Evolutionary conservation across 35 echinoderm and acorn worm species (phyloP), one percentile per base, ranked within the genome.

Genomic region (Heliocidaris erythrogramma): DNA sequence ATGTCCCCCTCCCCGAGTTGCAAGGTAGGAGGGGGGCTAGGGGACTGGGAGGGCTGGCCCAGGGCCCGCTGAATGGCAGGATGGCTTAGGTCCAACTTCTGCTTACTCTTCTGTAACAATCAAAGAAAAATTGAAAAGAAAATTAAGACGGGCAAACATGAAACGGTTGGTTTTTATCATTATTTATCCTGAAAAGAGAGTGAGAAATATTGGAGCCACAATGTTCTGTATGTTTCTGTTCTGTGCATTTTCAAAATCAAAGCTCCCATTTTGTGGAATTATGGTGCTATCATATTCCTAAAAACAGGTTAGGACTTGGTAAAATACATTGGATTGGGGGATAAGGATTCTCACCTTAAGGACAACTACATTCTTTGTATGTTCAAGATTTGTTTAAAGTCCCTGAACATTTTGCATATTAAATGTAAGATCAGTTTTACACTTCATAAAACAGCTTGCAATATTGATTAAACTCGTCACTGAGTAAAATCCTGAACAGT

Each of bases 1-100:
- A 13, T 88, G 16, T 94, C 35, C 30, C 35, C 18, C 85, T 85
- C 85, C n/a, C 61, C 24, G 5, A 78, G 27, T 88, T 27, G 60
- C 31, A 32, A 30, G 7, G 47, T 16, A 21, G 30, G 91, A 42
- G 48, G 29, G 3, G 56, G 24, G 42, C 94, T 24, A 11, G 56
- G 13, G 10, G 94, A 8, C 17, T 52, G 30, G 13, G 49, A 50
- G 11, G 94, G 31, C 60, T 96, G 95, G 29, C 92, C 92, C 30
- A 99, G 85, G 21, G 95, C 96, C 35, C 95, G 95, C 91, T 97
- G 97, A 30, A 99, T 96, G 18, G 98, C 96, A 60, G 98, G 98
- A 49, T 99, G 98, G 56, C 95, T 96, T 42, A 98, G 59, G 60
- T 98, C 96, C 11, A 97, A n/a, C 88, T 98, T 96, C 32, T 90